Evolutionary conservation across 2,888 invertebrate species (phyloP).

Genomic region (Hypomecis punctinalis): DNA sequence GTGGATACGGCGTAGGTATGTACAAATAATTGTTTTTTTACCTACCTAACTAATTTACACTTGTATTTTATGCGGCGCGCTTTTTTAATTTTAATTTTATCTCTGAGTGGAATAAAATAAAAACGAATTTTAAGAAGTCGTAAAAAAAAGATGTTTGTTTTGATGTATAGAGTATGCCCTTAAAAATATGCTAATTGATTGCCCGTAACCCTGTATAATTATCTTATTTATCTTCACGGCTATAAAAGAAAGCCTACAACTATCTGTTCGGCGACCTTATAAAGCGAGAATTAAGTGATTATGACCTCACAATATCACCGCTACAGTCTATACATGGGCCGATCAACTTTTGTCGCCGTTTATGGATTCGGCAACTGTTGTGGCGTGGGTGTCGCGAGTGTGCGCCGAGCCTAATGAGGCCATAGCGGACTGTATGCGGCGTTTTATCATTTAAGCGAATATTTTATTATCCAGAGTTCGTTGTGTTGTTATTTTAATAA

Average conservation of each 20-base stretch:
- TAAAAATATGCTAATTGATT: too few relatives aligned
- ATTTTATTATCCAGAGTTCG: slow-evolving; percentile 39
- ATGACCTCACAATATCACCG: slow-evolving; percentile 17
- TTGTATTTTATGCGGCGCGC: too few relatives aligned
- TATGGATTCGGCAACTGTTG: background rate
- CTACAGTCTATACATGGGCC: background rate
- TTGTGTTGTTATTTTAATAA: slow-evolving; percentile 48
- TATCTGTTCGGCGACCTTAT: slow-evolving; percentile 6
- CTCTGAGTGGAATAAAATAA: too few relatives aligned
- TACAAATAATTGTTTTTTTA: too few relatives aligned
- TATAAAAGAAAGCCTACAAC: slow-evolving; percentile 3
- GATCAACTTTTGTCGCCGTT: slow-evolving; percentile 3
- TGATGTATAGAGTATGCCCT: too few relatives aligned
- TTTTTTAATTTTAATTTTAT: too few relatives aligned
- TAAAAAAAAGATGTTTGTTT: too few relatives aligned
- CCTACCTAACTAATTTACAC: too few relatives aligned
- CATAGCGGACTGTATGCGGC: slow-evolving; percentile 31
- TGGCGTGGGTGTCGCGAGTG: slow-evolving; percentile 35
- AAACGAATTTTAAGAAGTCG: too few relatives aligned
- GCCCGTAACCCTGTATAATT: too few relatives aligned
- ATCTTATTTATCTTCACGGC: background rate
- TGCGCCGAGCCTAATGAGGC: slow-evolving; percentile 32
- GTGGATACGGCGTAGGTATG: too few relatives aligned
- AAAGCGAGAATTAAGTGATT: slow-evolving; percentile 17
- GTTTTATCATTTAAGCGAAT: slow-evolving; percentile 36